A percentile compares a stretch with the other conserved stretches of the same genome.
Evolutionary conservation across 2,797 vertebrate genomes (phyloP).

Genomic region (Poliocrania exsul): DNA sequence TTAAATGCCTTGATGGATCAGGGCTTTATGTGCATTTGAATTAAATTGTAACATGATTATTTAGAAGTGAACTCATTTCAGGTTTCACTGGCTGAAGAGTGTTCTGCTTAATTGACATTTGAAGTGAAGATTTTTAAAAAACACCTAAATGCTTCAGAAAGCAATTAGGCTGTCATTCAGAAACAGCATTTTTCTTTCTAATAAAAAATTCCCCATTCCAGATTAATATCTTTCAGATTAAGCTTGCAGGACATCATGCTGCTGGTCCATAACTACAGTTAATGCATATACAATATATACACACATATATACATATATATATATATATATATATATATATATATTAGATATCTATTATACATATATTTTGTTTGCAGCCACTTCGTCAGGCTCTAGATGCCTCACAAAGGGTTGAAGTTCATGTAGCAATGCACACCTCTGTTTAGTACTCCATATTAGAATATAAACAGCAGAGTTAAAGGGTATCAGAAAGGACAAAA

Average conservation of each 20-base stretch:
- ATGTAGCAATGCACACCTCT: not conserved
- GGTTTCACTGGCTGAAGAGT: not conserved
- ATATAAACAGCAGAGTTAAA: not conserved
- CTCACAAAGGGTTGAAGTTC: not conserved
- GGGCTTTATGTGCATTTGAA: conserved; percentile 11
- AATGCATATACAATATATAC: not conserved
- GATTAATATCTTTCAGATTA: not conserved
- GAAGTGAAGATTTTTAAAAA: not conserved
- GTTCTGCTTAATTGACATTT: not conserved
- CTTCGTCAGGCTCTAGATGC: not conserved
- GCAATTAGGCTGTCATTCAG: not conserved
- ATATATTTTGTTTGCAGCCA: not conserved
- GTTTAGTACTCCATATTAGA: not conserved
- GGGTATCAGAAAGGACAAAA: not conserved
- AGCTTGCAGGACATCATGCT: not conserved
- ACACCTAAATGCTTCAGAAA: not conserved
- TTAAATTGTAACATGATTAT: not conserved
- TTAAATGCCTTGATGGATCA: conserved; percentile 46
- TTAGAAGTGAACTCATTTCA: conserved; percentile 22
- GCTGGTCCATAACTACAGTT: not conserved
- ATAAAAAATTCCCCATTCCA: not conserved
- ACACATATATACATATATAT: not conserved
- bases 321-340: not conserved
- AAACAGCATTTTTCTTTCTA: not conserved
- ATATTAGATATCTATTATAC: not conserved